Evolutionary conservation across 1,140 invertebrate genomes (phyloP).

Genomic region (Akabosia matsudoensis): DNA sequence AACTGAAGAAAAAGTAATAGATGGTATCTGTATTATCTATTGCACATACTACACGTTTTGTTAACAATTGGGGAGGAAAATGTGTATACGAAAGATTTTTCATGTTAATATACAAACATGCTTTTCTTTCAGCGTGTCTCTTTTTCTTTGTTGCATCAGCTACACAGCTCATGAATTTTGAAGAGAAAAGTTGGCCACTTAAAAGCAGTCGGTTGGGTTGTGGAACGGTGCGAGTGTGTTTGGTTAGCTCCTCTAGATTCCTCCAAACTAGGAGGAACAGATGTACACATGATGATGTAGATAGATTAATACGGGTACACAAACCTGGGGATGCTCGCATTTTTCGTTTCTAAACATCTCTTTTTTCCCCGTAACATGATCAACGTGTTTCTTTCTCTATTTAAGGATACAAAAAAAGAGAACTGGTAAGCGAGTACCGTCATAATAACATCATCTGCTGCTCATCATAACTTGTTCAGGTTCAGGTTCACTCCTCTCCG

Average conservation of each 20-base stretch:
- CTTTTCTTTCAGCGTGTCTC: background rate
- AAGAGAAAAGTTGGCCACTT: background rate
- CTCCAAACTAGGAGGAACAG: background rate
- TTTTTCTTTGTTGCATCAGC: background rate
- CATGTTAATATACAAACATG: background rate
- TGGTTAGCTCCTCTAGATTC: too few relatives aligned
- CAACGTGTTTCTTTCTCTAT: background rate
- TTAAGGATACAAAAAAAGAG: background rate
- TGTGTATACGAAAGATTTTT: background rate
- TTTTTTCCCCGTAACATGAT: background rate
- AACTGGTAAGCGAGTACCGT: too few relatives aligned
- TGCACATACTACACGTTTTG: too few relatives aligned
- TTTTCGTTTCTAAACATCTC: background rate
- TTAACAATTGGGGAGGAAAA: background rate
- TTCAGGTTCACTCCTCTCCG: too few relatives aligned
- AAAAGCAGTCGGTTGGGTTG: too few relatives aligned
- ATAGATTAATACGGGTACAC: background rate
- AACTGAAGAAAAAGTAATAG: too few relatives aligned
- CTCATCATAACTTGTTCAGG: background rate
- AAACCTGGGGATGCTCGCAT: background rate
- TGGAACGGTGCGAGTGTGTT: too few relatives aligned
- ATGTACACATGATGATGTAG: background rate
- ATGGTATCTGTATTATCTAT: too few relatives aligned
- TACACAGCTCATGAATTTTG: background rate
- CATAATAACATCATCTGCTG: background rate